Evolutionary conservation across 2,797 vertebrate species (phyloP).

Genomic region (Semotilus atromaculatus): DNA sequence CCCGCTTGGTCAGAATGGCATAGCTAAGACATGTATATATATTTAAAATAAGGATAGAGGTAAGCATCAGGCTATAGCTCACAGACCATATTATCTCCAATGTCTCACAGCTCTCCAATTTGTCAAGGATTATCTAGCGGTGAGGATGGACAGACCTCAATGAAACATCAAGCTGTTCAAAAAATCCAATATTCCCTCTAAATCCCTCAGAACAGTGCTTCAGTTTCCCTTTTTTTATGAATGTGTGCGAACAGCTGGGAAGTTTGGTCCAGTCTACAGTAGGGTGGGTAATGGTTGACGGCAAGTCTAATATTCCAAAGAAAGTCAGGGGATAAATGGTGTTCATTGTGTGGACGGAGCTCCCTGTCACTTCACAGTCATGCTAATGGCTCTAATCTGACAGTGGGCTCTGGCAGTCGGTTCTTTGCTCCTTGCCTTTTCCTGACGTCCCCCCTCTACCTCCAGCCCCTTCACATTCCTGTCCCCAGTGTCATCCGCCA

Average conservation of each 20-base stretch:
- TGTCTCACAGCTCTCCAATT: slow-evolving; percentile 41
- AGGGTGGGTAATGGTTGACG: not conserved
- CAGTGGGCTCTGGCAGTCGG: slow-evolving; percentile 66
- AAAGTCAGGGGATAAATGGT: slow-evolving; percentile 77
- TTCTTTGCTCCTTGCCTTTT: slow-evolving; percentile 47
- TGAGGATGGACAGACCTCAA: slow-evolving; percentile 32
- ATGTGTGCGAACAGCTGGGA: slow-evolving; percentile 6
- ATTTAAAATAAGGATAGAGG: not conserved
- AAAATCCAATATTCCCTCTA: not conserved
- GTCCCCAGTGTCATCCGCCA: slow-evolving; percentile 76
- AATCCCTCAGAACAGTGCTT: not conserved
- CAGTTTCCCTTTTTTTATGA: slow-evolving; percentile 1
- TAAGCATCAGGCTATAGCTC: slow-evolving; percentile 36
- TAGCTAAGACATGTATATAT: not conserved
- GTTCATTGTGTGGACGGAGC: slow-evolving; percentile 75
- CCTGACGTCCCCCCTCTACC: not conserved
- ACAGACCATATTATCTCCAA: slow-evolving; percentile 32
- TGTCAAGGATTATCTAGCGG: slow-evolving; percentile 48
- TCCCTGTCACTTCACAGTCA: slow-evolving; percentile 81
- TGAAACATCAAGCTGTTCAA: slow-evolving; percentile 22
- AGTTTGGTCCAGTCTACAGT: slow-evolving; percentile 36
- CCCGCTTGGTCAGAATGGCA: not conserved
- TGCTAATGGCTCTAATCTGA: slow-evolving; percentile 84
- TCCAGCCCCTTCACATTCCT: slow-evolving; percentile 72
- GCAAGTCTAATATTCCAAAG: slow-evolving; percentile 57